A percentile compares a stretch with the other conserved stretches of the same genome.
These are phyloP conservation scores for Hippocampus guttulatus DNA, from an alignment of 2,113 vertebrate species.

Conservation along the genomic window DNA sequence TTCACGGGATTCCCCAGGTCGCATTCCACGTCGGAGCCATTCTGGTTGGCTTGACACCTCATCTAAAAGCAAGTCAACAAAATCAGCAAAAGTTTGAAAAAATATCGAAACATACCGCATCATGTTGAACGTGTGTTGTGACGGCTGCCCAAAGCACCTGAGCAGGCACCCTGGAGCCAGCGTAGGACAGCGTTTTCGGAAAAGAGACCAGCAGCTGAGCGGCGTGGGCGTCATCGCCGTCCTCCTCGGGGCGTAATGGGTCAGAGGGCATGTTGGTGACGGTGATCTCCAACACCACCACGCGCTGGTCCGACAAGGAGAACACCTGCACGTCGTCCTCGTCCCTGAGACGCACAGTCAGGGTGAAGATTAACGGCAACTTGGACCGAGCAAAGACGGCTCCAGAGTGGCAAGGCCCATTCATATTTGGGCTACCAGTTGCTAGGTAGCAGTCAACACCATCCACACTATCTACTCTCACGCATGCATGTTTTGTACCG, in stretches of 20 bases:
- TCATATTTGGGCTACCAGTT: conserved; percentile 3
- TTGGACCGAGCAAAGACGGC: neutral
- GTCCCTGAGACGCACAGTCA: conserved; percentile 57
- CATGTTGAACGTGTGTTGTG: neutral
- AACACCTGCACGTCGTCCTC: conserved; percentile 74
- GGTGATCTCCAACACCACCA: conserved; percentile 81
- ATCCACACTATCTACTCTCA: neutral
- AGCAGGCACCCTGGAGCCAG: conserved; percentile 68
- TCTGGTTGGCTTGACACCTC: conserved; percentile 78
- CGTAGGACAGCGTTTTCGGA: conserved; percentile 78
- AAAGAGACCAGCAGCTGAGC: conserved; percentile 79
- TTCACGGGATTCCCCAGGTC: conserved; percentile 89
- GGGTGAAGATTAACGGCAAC: neutral
- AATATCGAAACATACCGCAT: neutral
- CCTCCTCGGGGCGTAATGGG: conserved; percentile 65
- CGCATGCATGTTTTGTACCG: neutral
- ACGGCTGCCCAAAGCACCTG: conserved; percentile 34
- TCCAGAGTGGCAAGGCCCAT: neutral
- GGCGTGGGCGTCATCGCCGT: conserved; percentile 89
- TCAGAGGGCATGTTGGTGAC: conserved; percentile 85
- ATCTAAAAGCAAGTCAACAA: conserved; percentile 49
- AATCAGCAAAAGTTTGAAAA: conserved; percentile 2
- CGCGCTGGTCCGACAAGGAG: conserved; percentile 81
- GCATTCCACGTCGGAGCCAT: conserved; percentile 81
- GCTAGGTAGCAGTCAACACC: neutral